Evolutionary conservation across 2,797 vertebrate genomes (phyloP).

Genomic region (Trichosurus vulpecula): DNA sequence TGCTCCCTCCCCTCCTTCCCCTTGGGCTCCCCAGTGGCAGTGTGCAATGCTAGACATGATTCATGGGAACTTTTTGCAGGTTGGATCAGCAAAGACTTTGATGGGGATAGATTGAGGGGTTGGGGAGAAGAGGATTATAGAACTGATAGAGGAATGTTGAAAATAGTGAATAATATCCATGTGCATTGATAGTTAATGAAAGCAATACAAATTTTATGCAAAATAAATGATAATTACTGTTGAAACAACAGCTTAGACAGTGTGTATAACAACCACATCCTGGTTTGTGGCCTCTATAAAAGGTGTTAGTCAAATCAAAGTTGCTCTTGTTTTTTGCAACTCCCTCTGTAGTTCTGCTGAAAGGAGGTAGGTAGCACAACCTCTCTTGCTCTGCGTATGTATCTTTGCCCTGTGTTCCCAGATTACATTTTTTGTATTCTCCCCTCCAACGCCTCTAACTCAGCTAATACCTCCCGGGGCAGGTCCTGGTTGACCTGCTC

Average conservation of each 20-base stretch:
- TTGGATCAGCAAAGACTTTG: background rate
- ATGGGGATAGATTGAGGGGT: constrained; percentile 1
- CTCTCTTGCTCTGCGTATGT: background rate
- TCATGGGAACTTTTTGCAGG: background rate
- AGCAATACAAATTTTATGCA: constrained; percentile 59
- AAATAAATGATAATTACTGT: constrained; percentile 62
- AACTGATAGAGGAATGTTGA: constrained; percentile 30
- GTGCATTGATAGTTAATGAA: constrained; percentile 53
- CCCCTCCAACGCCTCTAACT: constrained; percentile 89
- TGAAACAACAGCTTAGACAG: constrained; percentile 26
- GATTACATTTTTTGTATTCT: constrained; percentile 86
- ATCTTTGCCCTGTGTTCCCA: background rate
- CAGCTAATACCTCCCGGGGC: constrained; percentile 87
- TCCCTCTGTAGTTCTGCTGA: constrained; percentile 1
- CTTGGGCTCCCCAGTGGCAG: background rate
- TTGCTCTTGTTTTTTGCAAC: constrained; percentile 38
- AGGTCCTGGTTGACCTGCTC: constrained; percentile 92
- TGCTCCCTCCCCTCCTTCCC: constrained; percentile 13
- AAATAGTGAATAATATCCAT: background rate
- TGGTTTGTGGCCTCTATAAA: constrained; percentile 13
- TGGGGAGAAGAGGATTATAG: background rate
- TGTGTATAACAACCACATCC: constrained; percentile 22
- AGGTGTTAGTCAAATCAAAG: constrained; percentile 53
- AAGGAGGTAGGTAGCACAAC: background rate
- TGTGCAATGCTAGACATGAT: background rate